Base-by-base conservation (phyloP, 2,797 vertebrate genomes). In the Protonibea diacanthus region DNA sequence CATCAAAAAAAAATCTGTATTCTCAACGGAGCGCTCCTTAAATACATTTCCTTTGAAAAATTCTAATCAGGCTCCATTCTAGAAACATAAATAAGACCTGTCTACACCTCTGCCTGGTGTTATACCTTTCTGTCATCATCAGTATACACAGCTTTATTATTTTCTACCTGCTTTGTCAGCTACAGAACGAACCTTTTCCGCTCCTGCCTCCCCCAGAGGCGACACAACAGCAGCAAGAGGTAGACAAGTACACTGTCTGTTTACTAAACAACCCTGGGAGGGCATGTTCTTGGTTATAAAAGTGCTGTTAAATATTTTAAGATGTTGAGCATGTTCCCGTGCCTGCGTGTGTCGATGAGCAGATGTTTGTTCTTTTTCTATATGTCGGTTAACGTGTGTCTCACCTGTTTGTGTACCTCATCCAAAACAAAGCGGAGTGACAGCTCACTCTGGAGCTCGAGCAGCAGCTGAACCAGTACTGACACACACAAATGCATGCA, bases 401-500 rank as follows among this genome's bases (percentile, higher is more conserved):
- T 95, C 88, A 99, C 98, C 96, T 97, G 94, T 86, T 94, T 96
- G 81, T 96, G 91, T 82, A 97, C 96, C 77, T 95, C 92, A 23
- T 96, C 94, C 94, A 99, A 92, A 86, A 98, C 88, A 82, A 93
- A 96, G 57, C 62, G 80, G 51, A 95, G 52, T 27, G 92, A 93
- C 78, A 92, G 88, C 20, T 97, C 96, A 68, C 91, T 94, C 85
- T 96, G 96, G 79, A 98, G 90, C 79, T 97, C 96, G 49, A 92
- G 71, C 6, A 96, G 87, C 81, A 99, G 92, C 88, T 94, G 94
- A 86, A 97, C 91, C 76, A 99, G 95, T 82, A 97, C 98, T 99
- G 92, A 83, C 7, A 40, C 8, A 86, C 18, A 75, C 13, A 76
- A 27, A 80, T 11, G 15, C 44, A 76, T 27, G 49, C 23, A 64